Evolutionary conservation across 2,113 vertebrate species (phyloP).

Genomic region (Neotoma lepida): DNA sequence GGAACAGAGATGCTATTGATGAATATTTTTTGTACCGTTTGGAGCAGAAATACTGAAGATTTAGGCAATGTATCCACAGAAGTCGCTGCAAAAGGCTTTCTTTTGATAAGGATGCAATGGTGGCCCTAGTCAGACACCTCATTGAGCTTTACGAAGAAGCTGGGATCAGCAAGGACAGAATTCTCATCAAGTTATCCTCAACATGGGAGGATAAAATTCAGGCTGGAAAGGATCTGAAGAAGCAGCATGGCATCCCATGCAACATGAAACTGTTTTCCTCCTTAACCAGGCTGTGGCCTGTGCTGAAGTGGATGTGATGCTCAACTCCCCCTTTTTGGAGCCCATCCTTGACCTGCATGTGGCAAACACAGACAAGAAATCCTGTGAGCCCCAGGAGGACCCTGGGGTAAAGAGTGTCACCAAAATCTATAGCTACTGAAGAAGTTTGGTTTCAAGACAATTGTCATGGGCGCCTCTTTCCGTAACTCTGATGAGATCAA

Average conservation of each 20-base stretch:
- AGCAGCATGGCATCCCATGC: constrained; percentile 93
- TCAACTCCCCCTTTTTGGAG: constrained; percentile 96
- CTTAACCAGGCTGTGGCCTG: constrained; percentile 98
- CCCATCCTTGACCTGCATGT: constrained; percentile 97
- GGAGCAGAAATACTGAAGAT: constrained; percentile 95
- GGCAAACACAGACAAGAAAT: constrained; percentile 85
- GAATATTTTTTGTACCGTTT: constrained; percentile 95
- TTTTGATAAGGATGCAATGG: constrained; percentile 94
- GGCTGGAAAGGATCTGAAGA: constrained; percentile 94
- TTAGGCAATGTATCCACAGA: constrained; percentile 97
- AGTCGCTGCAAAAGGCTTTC: constrained; percentile 96
- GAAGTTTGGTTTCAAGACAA: constrained; percentile 95
- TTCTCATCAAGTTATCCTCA: constrained; percentile 96
- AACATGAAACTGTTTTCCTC: constrained; percentile 99
- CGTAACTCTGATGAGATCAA: constrained; percentile 94
- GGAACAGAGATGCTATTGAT: constrained; percentile 91
- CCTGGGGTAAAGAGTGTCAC: constrained; percentile 95
- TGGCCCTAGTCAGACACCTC: constrained; percentile 89
- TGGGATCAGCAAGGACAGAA: constrained; percentile 90
- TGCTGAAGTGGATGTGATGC: constrained; percentile 93
- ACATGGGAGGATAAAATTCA: constrained; percentile 99
- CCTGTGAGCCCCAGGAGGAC: constrained; percentile 91
- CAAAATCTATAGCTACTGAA: constrained; percentile 98
- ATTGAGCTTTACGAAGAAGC: constrained; percentile 93
- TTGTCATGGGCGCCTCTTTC: constrained; percentile 98